Conservation (phyloP, 1,140 invertebrate species). For the Trichonephila clavata region DNA sequence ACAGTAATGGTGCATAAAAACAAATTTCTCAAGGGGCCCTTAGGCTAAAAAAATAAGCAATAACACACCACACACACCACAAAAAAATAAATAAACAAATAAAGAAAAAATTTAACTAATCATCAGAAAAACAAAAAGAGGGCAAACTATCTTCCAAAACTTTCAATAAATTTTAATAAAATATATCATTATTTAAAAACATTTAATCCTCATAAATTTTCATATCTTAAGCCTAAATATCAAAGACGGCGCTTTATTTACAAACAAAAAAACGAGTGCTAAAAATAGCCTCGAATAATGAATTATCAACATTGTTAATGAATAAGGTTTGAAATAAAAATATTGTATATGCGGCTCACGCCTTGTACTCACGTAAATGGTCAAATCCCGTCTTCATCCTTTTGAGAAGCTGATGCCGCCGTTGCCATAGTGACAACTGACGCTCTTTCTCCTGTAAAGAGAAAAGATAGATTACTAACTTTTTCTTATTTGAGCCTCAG, state of each 20-base stretch:
- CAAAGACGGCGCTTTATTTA: not conserved
- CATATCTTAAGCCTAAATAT: not conserved
- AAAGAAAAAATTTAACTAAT: no score
- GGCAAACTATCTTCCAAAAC: no score
- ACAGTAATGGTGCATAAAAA: no score
- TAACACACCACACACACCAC: no score
- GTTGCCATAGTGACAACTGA: conserved; percentile 92
- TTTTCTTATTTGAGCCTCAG: not conserved
- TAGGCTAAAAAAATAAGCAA: no score
- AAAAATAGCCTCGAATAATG: not conserved
- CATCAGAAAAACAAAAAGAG: no score
- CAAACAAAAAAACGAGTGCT: not conserved
- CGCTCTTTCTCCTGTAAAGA: conserved; percentile 86
- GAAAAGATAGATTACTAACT: conserved; percentile 8
- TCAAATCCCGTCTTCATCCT: conserved; percentile 87
- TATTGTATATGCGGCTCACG: no score
- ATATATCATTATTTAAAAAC: no score
- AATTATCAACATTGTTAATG: not conserved
- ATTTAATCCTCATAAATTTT: no score
- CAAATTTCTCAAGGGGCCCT: no score
- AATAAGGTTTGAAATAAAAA: not conserved
- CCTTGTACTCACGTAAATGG: conserved; percentile 84
- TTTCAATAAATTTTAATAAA: no score
- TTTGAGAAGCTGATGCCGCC: conserved; percentile 89
- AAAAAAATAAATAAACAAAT: no score